Conservation (phyloP, 2,888 invertebrate genomes). For the Leptinotarsa haldemani region DNA sequence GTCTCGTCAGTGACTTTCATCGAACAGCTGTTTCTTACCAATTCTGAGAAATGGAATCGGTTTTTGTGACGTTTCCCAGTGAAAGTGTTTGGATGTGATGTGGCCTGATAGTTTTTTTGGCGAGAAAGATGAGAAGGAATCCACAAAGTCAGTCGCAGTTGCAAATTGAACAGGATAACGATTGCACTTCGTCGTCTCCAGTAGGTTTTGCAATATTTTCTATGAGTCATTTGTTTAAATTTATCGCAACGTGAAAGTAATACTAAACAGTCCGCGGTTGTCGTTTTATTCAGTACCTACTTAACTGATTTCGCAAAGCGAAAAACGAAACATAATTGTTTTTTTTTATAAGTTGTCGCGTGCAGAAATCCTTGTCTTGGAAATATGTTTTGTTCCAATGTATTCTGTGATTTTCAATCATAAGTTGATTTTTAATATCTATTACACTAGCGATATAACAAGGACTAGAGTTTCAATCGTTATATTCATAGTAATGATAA, state of each 20-base stretch:
- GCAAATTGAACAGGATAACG: slow-evolving; percentile 67
- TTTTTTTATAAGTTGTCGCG: not conserved
- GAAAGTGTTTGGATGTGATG: slow-evolving; percentile 36
- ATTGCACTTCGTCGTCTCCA: slow-evolving; percentile 68
- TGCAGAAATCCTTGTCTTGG: not conserved
- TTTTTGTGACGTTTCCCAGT: slow-evolving; percentile 34
- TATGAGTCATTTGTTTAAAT: slow-evolving; percentile 32
- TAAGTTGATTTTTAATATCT: not conserved
- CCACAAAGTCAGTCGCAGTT: slow-evolving; percentile 59
- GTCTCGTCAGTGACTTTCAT: slow-evolving; percentile 38
- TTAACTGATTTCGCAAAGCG: not conserved
- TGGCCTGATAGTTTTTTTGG: slow-evolving; percentile 33
- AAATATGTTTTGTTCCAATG: not conserved
- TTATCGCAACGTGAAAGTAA: slow-evolving; percentile 7
- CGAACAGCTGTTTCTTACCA: slow-evolving; percentile 54
- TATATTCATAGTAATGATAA: slow-evolving; percentile 9
- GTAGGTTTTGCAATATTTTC: slow-evolving; percentile 59
- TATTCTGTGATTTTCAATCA: not conserved
- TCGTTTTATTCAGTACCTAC: not conserved
- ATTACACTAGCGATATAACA: not conserved
- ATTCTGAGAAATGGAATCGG: slow-evolving; percentile 41
- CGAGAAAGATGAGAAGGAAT: slow-evolving; percentile 55
- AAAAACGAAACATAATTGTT: not conserved
- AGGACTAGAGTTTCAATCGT: slow-evolving; percentile 4
- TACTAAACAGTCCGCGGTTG: slow-evolving; percentile 1